Percentiles rank a stretch among this genome's conserved stretches.
These are phyloP conservation scores for Trachymyrmex cornetzi DNA, from an alignment of 1,140 invertebrate species.

Conservation along the genomic window DNA sequence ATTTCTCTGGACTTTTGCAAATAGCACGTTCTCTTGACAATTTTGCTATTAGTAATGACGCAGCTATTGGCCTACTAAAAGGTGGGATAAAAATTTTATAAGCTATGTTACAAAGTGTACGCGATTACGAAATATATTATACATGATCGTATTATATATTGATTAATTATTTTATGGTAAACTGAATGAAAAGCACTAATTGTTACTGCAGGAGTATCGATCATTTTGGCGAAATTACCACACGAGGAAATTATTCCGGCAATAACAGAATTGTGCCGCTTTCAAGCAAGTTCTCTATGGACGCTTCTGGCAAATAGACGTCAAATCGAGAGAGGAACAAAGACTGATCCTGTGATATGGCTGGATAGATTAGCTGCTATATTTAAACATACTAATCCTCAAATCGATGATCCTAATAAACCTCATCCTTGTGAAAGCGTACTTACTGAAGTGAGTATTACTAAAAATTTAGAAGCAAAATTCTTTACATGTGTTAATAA, in stretches of 20 bases:
- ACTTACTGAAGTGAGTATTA: conserved; percentile 89
- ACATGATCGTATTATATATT: not conserved
- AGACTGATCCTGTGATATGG: conserved; percentile 96
- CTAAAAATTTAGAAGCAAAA: not conserved
- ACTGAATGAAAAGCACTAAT: not conserved
- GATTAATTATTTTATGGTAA: not conserved
- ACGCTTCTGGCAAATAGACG: conserved; percentile 87
- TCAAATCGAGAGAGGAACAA: conserved; percentile 83
- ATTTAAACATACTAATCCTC: conserved; percentile 92
- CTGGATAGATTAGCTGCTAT: conserved; percentile 96
- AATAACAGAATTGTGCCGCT: conserved; percentile 92
- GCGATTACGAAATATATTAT: not conserved
- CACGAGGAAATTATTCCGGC: conserved; percentile 89
- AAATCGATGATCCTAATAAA: conserved; percentile 88
- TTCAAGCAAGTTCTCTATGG: conserved; percentile 91
- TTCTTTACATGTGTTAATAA: not conserved
- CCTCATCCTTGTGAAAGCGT: conserved; percentile 94
- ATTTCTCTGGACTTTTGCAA: conserved; percentile 93
- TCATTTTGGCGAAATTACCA: conserved; percentile 89
- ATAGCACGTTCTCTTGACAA: conserved; percentile 93
- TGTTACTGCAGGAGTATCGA: conserved; percentile 87
- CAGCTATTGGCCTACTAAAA: conserved; percentile 94
- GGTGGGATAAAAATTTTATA: conserved; percentile 85
- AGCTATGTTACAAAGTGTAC: not conserved
- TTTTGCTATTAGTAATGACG: conserved; percentile 93